Evolutionary conservation across 1,140 invertebrate genomes (phyloP).

Genomic region (Daktulosphaira vitifoliae): DNA sequence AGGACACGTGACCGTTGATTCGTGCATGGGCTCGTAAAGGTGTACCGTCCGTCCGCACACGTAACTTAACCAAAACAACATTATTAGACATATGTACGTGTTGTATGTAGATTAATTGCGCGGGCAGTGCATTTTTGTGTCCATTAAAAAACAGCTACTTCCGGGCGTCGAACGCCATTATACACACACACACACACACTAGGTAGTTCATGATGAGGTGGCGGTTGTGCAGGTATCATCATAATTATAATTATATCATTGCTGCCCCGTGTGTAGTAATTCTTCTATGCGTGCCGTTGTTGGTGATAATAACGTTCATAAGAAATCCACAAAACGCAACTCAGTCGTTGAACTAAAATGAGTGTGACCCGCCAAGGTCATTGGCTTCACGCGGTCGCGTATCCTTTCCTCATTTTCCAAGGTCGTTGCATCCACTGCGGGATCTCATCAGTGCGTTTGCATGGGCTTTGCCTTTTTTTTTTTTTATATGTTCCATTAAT

Average conservation of each 20-base stretch:
- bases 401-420: slow-evolving; percentile 27
- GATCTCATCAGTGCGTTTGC: background rate
- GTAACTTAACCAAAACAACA: no score
- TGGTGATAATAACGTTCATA: slow-evolving; percentile 12
- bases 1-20: no score
- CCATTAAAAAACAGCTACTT: background rate
- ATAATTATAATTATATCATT: no score
- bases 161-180: no score
- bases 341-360: slow-evolving; percentile 29
- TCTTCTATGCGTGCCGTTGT: no score
- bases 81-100: no score
- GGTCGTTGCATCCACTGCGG: background rate
- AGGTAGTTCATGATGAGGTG: background rate
- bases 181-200: background rate
- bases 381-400: slow-evolving; percentile 2
- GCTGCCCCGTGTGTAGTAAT: no score
- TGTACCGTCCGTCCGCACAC: no score
- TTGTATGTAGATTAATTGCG: no score
- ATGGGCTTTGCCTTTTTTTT: background rate
- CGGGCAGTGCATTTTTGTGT: background rate
- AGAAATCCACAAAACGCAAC: slow-evolving; percentile 27
- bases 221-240: no score
- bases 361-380: slow-evolving; percentile 29
- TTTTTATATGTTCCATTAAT: no score
- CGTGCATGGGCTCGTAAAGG: no score